Percentiles rank a stretch among this genome's conserved stretches.
These are phyloP conservation scores for Vannuccia rotundouncinata DNA, from an alignment of 2,888 invertebrate genomes.

Conservation along the genomic window DNA sequence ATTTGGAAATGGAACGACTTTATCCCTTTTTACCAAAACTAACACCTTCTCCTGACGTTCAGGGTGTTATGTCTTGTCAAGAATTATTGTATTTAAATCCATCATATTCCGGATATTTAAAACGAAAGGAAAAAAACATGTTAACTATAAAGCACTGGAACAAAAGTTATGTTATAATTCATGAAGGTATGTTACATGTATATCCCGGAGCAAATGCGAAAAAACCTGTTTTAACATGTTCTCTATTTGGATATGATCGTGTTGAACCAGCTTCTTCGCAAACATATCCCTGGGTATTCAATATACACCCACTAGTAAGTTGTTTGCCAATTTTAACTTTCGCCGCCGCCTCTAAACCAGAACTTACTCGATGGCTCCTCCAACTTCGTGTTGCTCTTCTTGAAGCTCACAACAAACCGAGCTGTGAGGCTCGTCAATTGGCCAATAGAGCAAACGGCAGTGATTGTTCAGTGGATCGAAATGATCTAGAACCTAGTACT, in stretches of 20 bases:
- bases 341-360: conserved; percentile 11
- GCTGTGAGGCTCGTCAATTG: neutral
- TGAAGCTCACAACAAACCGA: neutral
- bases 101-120: neutral
- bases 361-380: neutral
- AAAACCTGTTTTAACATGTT: neutral
- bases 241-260: neutral
- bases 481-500: neutral
- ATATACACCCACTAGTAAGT: neutral
- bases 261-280: neutral
- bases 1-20: no score
- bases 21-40: no score
- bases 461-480: neutral
- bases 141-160: neutral
- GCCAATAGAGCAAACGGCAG: neutral
- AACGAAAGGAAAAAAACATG: neutral
- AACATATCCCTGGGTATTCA: neutral
- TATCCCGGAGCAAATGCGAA: neutral
- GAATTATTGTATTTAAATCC: neutral
- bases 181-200: neutral
- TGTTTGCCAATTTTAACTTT: neutral
- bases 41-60: no score
- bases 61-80: no score
- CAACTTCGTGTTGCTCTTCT: conserved; percentile 6
- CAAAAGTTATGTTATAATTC: neutral